phyloP scores from a whole-genome alignment of 2,797 vertebrate species.

The Champsocephalus esox region DNA sequence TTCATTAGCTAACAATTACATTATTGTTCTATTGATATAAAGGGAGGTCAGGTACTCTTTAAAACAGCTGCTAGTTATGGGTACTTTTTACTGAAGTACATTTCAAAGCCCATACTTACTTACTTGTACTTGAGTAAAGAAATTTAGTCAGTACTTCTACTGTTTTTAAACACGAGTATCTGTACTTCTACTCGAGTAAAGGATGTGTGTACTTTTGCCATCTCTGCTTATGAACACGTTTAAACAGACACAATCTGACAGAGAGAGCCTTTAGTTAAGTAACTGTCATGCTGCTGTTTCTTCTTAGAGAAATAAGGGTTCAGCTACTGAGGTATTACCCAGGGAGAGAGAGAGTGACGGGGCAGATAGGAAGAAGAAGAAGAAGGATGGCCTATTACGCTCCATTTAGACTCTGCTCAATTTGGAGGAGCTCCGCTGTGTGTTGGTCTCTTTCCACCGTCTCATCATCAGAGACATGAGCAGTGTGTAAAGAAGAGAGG shows the following conservation, averaged over 20 bases:
- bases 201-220: no score
- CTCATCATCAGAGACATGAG: conserved; percentile 55
- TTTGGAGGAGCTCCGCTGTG: conserved; percentile 71
- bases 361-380: conserved; percentile 44
- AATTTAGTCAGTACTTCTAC: no score
- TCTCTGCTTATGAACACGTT: not conserved
- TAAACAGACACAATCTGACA: not conserved
- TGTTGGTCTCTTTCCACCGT: conserved; percentile 68
- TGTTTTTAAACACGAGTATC: no score
- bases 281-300: conserved; percentile 32
- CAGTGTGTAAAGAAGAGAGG: conserved; percentile 15
- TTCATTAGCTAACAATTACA: no score
- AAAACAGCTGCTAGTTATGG: no score
- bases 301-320: conserved; percentile 45
- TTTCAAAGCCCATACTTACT: no score
- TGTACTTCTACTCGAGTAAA: no score
- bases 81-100: no score
- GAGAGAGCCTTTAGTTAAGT: conserved; percentile 38
- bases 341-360: conserved; percentile 40
- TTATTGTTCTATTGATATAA: no score
- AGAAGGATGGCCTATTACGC: conserved; percentile 54
- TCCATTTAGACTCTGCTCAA: conserved; percentile 70
- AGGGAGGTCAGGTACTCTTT: no score
- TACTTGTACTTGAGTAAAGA: no score
- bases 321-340: conserved; percentile 22